phyloP scores from a whole-genome alignment of 2,113 vertebrate genomes.

The Sinocyclocheilus anophthalmus region DNA sequence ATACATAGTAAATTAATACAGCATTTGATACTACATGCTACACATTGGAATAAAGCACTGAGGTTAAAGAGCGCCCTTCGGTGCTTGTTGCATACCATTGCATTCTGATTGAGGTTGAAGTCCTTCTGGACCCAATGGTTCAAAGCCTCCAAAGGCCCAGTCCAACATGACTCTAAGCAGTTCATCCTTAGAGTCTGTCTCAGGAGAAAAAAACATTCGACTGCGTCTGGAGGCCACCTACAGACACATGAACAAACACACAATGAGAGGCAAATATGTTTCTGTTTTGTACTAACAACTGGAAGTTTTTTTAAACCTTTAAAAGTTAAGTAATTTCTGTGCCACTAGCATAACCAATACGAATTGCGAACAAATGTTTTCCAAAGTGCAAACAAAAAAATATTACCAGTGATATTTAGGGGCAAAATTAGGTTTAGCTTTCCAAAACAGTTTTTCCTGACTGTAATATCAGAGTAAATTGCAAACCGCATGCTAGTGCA shows the following conservation, averaged over 20 bases:
- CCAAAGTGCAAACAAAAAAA: no score
- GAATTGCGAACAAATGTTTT: no score
- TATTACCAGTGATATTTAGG: no score
- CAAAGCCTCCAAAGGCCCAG: constrained; percentile 87
- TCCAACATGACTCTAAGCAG: constrained; percentile 84
- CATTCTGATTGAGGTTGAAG: constrained; percentile 65
- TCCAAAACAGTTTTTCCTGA: background rate
- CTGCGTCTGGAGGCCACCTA: constrained; percentile 84
- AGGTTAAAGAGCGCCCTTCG: background rate
- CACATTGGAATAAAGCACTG: background rate
- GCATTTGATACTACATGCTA: background rate
- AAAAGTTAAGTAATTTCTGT: no score
- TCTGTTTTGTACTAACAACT: background rate
- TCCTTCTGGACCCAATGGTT: constrained; percentile 77
- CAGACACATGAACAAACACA: background rate
- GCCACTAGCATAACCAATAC: no score
- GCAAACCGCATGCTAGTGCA: background rate
- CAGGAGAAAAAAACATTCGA: constrained; percentile 73
- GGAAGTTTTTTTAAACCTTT: background rate
- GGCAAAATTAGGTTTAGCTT: no score
- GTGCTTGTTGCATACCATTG: constrained; percentile 41
- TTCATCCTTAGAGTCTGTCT: constrained; percentile 66
- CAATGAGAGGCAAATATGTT: background rate
- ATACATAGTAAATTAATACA: no score
- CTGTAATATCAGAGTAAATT: background rate